These are phyloP conservation scores for Oxycera nigricornis DNA, from an alignment of 2,888 invertebrate species.

Conservation along the genomic window DNA sequence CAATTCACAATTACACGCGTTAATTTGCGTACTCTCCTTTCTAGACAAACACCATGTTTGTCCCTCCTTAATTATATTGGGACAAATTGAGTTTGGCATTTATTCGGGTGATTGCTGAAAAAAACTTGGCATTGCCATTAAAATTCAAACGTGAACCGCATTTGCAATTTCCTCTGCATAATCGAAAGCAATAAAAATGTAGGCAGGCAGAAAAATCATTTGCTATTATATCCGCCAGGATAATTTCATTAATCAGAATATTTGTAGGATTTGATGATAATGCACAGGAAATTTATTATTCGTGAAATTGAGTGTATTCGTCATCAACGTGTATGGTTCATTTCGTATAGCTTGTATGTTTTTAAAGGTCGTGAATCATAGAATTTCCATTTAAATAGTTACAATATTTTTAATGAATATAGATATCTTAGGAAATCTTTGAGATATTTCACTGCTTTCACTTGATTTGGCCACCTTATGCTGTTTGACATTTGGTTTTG, in stretches of 20 bases:
- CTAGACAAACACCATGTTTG: constrained; percentile 25
- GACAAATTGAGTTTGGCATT: constrained; percentile 35
- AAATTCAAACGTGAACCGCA: constrained; percentile 39
- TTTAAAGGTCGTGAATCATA: too few species aligned
- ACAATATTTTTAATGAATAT: too few species aligned
- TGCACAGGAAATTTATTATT: neutral
- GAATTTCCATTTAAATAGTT: too few species aligned
- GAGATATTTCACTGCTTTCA: too few species aligned
- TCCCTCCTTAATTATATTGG: constrained; percentile 36
- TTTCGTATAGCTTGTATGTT: too few species aligned
- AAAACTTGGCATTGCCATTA: constrained; percentile 23
- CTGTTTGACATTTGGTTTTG: too few species aligned
- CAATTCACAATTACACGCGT: neutral
- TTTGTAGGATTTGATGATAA: constrained; percentile 32
- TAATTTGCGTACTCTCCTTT: constrained; percentile 24
- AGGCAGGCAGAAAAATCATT: constrained; percentile 33
- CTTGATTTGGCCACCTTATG: too few species aligned
- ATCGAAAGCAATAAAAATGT: constrained; percentile 42
- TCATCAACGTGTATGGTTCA: too few species aligned
- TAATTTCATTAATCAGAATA: constrained; percentile 20
- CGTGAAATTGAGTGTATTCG: neutral
- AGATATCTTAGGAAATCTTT: too few species aligned
- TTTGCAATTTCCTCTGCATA: constrained; percentile 45
- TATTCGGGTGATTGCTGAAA: neutral
- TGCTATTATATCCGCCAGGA: constrained; percentile 28